Percentiles rank a stretch among this genome's conserved stretches.
These are phyloP conservation scores for Danio rerio DNA, from an alignment of 2,113 vertebrate species.

Conservation along the genomic window DNA sequence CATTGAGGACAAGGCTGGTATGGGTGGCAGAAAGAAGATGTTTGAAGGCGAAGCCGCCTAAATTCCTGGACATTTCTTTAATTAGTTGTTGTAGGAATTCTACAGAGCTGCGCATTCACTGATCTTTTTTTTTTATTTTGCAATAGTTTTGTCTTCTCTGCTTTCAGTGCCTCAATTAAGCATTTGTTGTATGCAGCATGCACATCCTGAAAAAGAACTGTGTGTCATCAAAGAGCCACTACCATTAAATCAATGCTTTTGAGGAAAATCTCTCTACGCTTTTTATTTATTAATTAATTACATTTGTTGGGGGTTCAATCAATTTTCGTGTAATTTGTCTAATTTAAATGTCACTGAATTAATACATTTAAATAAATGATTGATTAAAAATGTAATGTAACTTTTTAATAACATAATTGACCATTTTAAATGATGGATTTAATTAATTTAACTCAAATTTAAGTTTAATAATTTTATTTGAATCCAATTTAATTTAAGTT, in stretches of 20 bases:
- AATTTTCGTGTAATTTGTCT: no score
- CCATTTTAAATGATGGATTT: background rate
- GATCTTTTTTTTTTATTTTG: conserved; percentile 33
- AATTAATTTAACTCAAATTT: background rate
- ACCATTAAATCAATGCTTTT: conserved; percentile 50
- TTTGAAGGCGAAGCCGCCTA: conserved; percentile 83
- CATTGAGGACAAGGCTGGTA: conserved; percentile 88
- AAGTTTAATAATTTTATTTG: background rate
- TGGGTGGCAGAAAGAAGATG: conserved; percentile 92
- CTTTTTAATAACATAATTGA: no score
- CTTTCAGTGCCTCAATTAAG: conserved; percentile 5
- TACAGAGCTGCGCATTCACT: background rate
- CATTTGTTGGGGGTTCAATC: no score
- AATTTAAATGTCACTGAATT: no score
- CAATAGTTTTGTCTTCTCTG: conserved; percentile 1
- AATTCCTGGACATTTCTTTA: conserved; percentile 61
- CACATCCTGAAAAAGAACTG: conserved; percentile 31
- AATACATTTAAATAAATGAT: no score
- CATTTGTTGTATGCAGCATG: conserved; percentile 29
- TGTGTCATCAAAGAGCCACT: conserved; percentile 35
- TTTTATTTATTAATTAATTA: conserved; percentile 5
- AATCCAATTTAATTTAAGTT: no score
- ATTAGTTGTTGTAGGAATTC: conserved; percentile 22
- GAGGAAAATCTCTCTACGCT: conserved; percentile 14
- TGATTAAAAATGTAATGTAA: no score